Evolutionary conservation across 2,888 invertebrate genomes (phyloP).

Genomic region (Glyphotaelius pellucidus): DNA sequence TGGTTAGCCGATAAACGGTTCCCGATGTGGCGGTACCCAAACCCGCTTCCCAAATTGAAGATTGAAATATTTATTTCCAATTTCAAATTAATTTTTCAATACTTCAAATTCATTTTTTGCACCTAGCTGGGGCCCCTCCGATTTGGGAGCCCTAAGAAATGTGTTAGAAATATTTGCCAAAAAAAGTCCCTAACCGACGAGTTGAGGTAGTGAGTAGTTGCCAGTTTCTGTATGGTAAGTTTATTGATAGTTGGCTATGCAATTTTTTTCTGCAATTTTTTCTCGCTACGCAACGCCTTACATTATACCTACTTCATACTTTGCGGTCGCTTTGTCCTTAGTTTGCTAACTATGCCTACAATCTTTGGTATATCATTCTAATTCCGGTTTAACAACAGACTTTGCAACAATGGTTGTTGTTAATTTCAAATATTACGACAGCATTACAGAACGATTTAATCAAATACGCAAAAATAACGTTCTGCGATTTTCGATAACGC

Average conservation of each 20-base stretch:
- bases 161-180: too few relatives aligned
- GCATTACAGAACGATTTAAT: neutral
- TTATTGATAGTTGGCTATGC: neutral
- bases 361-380: constrained; percentile 3
- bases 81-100: too few relatives aligned
- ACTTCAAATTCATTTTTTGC: too few relatives aligned
- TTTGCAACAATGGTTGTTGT: constrained; percentile 19
- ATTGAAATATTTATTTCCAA: too few relatives aligned
- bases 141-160: too few relatives aligned
- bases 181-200: too few relatives aligned
- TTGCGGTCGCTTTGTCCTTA: constrained; percentile 35
- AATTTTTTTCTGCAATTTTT: neutral
- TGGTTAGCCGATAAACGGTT: too few relatives aligned
- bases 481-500: neutral
- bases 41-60: too few relatives aligned
- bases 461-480: neutral
- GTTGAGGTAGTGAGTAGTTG: neutral
- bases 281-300: neutral
- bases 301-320: neutral
- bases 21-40: too few relatives aligned
- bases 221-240: neutral
- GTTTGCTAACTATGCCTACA: neutral
- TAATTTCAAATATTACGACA: neutral
- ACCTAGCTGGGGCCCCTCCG: too few relatives aligned
- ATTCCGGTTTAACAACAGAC: constrained; percentile 44